Evolutionary conservation across 2,888 invertebrate species (phyloP), one percentile per base, ranked within the genome.

Genomic region (Abrostola tripartita): DNA sequence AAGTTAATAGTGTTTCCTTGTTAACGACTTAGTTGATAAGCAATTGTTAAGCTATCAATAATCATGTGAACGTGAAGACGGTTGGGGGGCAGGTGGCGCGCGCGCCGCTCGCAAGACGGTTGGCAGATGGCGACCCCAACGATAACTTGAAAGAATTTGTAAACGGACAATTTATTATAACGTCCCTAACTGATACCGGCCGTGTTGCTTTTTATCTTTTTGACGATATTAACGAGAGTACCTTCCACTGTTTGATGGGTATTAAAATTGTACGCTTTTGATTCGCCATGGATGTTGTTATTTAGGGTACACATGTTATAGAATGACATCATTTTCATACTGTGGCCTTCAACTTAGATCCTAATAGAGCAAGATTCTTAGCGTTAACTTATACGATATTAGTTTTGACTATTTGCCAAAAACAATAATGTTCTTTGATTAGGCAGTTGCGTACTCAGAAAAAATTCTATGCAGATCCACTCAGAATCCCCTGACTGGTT

Each of bases 31-130:
- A 11, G 40, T 61, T 44, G 60, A 63, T 71, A 61, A 61, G 54
- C 57, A 52, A 64, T 72, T 56, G 61, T 55, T 11, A 42, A 49
- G 44, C 41, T 58, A 73, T 68, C 68, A 58, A 68, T 68, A 61
- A 55, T 41, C 40, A 63, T 61, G 57, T 73, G 73, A 64, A 64
- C 52, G 73, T 72, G 66, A 69, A 70, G 75, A 64, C 77, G 68
- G 75, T 62, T 58, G 65, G 64, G 40, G 40, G 68, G 72, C 79
- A 74, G 79, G 79, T 76, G 77, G 65, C 68, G 71, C 61, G 69
- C 59, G 63, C 65, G 75, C 60, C 65, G 14, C 36, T 61, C 59
- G 52, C 63, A 65, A 72, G 70, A 51, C 76, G 74, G 78, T 79
- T 72, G 63, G 75, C 79, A 75, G 79, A 71, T 75, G 79, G 65